These are phyloP conservation scores for Hemicrepidius hirtus DNA, from an alignment of 2,888 invertebrate species.

Conservation along the genomic window DNA sequence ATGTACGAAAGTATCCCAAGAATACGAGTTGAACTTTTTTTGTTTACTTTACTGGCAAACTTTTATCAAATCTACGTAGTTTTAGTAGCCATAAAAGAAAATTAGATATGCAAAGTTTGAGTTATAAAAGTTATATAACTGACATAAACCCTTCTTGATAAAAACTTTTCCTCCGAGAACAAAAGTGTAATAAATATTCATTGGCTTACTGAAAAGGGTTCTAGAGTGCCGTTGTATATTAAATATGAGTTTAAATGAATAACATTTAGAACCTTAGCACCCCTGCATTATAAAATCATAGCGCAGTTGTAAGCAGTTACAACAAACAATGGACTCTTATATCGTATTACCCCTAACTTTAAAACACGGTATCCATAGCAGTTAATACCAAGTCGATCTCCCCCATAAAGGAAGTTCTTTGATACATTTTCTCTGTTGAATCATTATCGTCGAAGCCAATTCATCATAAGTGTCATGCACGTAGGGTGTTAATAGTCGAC, in stretches of 20 bases:
- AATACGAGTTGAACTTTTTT: conserved; percentile 23
- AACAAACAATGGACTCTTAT: conserved; percentile 64
- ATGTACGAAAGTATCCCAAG: background rate
- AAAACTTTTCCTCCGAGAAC: conserved; percentile 57
- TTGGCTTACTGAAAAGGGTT: conserved; percentile 60
- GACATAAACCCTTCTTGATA: conserved; percentile 56
- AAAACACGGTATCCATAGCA: conserved; percentile 70
- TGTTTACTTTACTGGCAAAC: conserved; percentile 46
- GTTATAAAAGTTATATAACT: conserved; percentile 54
- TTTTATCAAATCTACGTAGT: conserved; percentile 46
- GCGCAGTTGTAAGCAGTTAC: conserved; percentile 65
- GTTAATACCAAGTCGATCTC: conserved; percentile 65
- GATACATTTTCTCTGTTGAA: conserved; percentile 66
- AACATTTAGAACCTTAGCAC: conserved; percentile 64
- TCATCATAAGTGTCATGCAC: conserved; percentile 69
- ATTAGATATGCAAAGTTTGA: conserved; percentile 53
- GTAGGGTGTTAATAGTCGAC: conserved; percentile 68
- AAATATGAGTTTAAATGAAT: conserved; percentile 70
- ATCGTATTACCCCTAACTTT: conserved; percentile 66
- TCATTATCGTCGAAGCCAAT: conserved; percentile 69
- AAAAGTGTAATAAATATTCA: conserved; percentile 68
- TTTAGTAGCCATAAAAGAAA: conserved; percentile 51
- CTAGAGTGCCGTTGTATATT: conserved; percentile 63
- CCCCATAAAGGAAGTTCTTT: conserved; percentile 68
- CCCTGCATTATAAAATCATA: conserved; percentile 66